Evolutionary conservation across 2,797 vertebrate genomes (phyloP), one percentile per base, ranked within the genome.

Genomic region (Pyrocephalus nanus): DNA sequence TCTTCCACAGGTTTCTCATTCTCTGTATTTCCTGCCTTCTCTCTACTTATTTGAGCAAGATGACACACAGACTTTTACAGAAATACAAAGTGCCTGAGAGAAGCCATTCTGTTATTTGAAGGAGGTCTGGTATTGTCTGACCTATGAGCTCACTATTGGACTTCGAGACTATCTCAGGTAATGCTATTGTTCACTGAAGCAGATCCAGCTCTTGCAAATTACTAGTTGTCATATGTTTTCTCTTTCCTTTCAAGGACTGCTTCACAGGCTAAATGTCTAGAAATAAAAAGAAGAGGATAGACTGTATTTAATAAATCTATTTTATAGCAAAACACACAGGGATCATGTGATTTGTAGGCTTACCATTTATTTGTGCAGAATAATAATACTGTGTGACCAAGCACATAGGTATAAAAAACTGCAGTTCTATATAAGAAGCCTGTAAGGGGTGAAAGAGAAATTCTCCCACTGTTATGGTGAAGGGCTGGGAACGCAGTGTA

Each of bases 301-400:
- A 88, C 78, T 95, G 70, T 65, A 93, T 95, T 94, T 95, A 97
- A 96, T 96, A 96, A 97, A 97, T 97, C 96, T 95, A 86, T 90
- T 95, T 94, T 95, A 90, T 89, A 93, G 80, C 61, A 96, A 97
- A 95, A 89, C 53, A 85, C 70, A 87, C 61, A 58, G 67, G 60
- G 86, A 96, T 86, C 61, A 69, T 75, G 58, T 96, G 86, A 57
- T 94, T 69, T 96, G 72, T 93, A 47, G 86, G 38, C 55, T 95
- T 82, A 57, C 5, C 8, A 53, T 72, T 97, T 81, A 55, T 83
- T 97, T 81, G 36, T 47, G 21, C 18, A 80, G 45, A 91, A 81
- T 75, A 95, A 75, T 94, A 96, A 86, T 88, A 86, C 22, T 36
- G 38, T 77, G 47, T 95, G 81, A 91, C 57, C n/a, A 60, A 93